Evolutionary conservation across 2,113 vertebrate species (phyloP).

Genomic region (Solea senegalensis): DNA sequence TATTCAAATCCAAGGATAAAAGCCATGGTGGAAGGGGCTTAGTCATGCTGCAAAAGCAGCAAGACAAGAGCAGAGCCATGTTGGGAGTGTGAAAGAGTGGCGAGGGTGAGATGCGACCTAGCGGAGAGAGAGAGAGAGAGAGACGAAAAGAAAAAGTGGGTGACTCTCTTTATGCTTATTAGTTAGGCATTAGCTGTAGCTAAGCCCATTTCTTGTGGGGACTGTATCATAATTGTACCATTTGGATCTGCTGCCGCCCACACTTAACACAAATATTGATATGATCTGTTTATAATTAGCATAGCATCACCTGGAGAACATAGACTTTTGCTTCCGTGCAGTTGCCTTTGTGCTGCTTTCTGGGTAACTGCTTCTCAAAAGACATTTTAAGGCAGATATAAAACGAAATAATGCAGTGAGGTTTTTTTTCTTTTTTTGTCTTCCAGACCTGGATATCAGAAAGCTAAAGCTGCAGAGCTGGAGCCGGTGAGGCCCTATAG

Average conservation of each 20-base stretch:
- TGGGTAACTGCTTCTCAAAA: constrained; percentile 31
- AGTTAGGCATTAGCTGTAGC: constrained; percentile 64
- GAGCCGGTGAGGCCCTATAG: constrained; percentile 60
- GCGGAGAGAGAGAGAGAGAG: constrained; percentile 33
- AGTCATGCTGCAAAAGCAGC: constrained; percentile 71
- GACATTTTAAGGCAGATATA: constrained; percentile 38
- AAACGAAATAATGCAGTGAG: constrained; percentile 25
- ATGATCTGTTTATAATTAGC: constrained; percentile 70
- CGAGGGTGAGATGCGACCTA: constrained; percentile 29
- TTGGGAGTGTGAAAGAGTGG: constrained; percentile 44
- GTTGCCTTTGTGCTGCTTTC: constrained; percentile 50
- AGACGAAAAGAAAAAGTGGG: constrained; percentile 41
- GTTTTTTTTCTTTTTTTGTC: neutral
- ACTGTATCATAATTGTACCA: constrained; percentile 59
- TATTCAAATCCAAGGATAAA: constrained; percentile 72
- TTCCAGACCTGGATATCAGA: constrained; percentile 28
- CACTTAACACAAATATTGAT: constrained; percentile 67
- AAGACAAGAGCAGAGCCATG: constrained; percentile 55
- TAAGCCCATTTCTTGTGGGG: constrained; percentile 65
- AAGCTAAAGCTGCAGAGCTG: constrained; percentile 29
- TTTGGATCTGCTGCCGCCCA: constrained; percentile 66
- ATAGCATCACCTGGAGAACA: constrained; percentile 63
- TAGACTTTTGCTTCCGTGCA: constrained; percentile 52
- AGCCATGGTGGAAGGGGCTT: constrained; percentile 64
- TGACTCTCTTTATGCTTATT: constrained; percentile 62